Evolutionary conservation across 2,113 vertebrate species (phyloP), one percentile per base, ranked within the genome.

Genomic region (Calidris pugnax): DNA sequence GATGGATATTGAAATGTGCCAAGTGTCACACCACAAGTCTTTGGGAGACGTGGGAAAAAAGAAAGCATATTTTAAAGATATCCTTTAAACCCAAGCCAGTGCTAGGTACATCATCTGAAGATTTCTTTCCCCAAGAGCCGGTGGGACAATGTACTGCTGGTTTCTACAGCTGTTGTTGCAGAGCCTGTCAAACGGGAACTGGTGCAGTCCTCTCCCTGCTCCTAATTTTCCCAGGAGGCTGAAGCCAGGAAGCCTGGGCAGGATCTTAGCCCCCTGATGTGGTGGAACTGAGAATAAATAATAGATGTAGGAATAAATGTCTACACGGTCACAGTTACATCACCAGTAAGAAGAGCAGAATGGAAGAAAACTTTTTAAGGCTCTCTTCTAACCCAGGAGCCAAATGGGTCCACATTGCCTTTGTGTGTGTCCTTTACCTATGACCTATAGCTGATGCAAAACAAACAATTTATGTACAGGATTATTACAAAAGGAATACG

Each of bases 71-170:
- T 75, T 74, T 82, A 39, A 78, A 85, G 28, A 37, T 78, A 12
- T 6, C 33, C 47, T 89, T 93, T 78, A 72, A 92, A 75, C 11
- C 13, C 24, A 68, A 63, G n/a, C 56, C 64, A 45, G 24, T 59
- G 47, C 69, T 78, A 51, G 73, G 63, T 81, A 41, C 0, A 74
- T 57, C 45, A 55, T 50, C 28, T 74, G 60, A 89, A 32, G n/a
- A 71, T 77, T 74, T 53, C 4, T 22, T 69, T 90, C 39, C 50
- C 41, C 7, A 14, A 16, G 55, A 91, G 63, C 14, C 45, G 30
- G 17, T 41, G 30, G 56, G n/a, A 56, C 55, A 32, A 51, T 0
- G 0, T 30, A 8, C 28, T 1, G 0, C 41, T 57, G 8, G 12
- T 93, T 81, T 71, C 66, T 78, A 33, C 51, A 75, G 66, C 41